A percentile compares a stretch with the other conserved stretches of the same genome.
These are phyloP conservation scores for Ptilonorhynchus violaceus DNA, from an alignment of 2,113 vertebrate genomes.

Conservation along the genomic window DNA sequence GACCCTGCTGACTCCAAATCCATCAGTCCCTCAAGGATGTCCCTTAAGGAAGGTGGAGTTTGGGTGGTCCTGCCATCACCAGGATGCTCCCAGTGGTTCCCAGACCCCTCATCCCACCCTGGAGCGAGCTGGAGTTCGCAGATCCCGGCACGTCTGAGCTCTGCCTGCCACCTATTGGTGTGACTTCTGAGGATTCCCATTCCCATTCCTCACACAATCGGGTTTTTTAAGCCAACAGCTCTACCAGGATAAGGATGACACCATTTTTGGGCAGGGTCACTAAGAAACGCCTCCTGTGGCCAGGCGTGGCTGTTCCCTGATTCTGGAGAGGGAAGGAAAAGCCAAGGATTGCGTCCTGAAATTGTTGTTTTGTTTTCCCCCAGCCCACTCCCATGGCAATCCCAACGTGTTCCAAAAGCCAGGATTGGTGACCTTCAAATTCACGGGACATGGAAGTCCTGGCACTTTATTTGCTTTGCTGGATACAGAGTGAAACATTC, in stretches of 20 bases:
- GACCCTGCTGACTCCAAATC: neutral
- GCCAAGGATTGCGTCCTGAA: neutral
- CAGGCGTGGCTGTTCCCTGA: neutral
- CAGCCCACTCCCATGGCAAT: neutral
- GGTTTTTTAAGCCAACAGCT: neutral
- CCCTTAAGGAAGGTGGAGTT: neutral
- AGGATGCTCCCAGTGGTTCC: neutral
- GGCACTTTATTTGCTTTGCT: neutral
- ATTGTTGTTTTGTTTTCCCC: neutral
- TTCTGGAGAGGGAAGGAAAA: neutral
- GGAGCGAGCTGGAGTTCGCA: rapidly evolving
- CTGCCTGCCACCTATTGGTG: conserved; percentile 74
- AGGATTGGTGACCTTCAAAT: neutral
- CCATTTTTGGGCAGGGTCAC: neutral
- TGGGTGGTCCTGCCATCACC: neutral
- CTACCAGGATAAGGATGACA: neutral
- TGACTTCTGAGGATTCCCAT: neutral
- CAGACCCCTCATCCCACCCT: neutral
- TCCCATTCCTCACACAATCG: neutral
- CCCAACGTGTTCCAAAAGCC: neutral
- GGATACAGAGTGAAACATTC: neutral
- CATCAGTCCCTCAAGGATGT: neutral
- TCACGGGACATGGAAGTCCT: neutral
- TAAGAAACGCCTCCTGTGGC: neutral
- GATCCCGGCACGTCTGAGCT: neutral